Percentiles rank a stretch among this genome's conserved stretches.
Evolutionary conservation across 2,113 vertebrate genomes (phyloP).

Genomic region (Poecilia latipinna): DNA sequence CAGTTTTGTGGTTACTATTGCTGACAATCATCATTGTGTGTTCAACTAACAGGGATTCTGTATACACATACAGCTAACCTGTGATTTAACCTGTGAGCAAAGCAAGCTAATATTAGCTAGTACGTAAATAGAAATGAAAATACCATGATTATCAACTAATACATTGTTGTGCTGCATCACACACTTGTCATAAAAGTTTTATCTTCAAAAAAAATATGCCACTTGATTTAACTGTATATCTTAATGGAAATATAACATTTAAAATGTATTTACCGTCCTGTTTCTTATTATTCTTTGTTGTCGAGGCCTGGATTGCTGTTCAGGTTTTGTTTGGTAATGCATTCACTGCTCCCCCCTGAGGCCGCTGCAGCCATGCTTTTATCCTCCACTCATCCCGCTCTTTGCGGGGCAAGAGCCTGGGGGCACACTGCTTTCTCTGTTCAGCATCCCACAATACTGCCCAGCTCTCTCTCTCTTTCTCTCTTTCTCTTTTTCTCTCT

Average conservation of each 20-base stretch:
- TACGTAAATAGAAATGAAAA: not conserved
- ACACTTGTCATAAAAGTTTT: not conserved
- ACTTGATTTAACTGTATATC: not conserved
- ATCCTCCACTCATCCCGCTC: conserved; percentile 40
- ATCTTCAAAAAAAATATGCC: not conserved
- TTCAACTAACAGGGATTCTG: not conserved
- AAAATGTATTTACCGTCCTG: not conserved
- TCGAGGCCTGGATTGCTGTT: conserved; percentile 42
- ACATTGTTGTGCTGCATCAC: not conserved
- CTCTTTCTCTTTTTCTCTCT: conserved; percentile 17
- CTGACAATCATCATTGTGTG: not conserved
- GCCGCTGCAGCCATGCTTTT: conserved; percentile 38
- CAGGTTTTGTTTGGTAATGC: conserved; percentile 59
- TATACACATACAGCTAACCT: not conserved
- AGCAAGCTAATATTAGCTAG: not conserved
- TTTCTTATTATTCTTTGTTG: conserved; percentile 25
- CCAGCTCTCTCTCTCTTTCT: conserved; percentile 24
- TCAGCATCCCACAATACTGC: conserved; percentile 47
- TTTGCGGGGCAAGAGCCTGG: conserved; percentile 38
- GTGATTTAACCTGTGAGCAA: too few relatives aligned
- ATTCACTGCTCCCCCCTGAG: conserved; percentile 44
- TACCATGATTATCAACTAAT: not conserved
- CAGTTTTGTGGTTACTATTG: not conserved
- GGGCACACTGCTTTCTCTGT: conserved; percentile 43
- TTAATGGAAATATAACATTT: conserved; percentile 6